Evolutionary conservation across 2,113 vertebrate species (phyloP).

Genomic region (Catharus minimus): DNA sequence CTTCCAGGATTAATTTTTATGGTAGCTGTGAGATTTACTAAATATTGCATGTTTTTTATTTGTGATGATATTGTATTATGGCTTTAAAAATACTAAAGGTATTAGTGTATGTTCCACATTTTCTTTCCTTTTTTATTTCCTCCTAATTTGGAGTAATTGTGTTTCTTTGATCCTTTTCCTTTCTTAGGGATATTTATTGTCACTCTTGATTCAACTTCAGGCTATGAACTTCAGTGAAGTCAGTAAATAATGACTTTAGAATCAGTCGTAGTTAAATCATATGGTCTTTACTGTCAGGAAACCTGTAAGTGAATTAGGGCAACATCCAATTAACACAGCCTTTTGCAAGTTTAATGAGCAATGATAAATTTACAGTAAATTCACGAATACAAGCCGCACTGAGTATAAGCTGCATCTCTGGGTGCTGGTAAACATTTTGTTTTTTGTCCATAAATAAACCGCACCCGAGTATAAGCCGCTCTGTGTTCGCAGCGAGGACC

Average conservation of each 20-base stretch:
- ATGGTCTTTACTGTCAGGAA: constrained; percentile 48
- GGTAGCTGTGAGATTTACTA: not conserved
- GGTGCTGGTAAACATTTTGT: too few relatives aligned
- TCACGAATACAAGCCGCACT: too few relatives aligned
- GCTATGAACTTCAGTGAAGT: constrained; percentile 14
- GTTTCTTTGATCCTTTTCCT: not conserved
- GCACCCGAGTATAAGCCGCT: too few relatives aligned
- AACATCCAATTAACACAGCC: constrained; percentile 74
- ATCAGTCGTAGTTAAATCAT: constrained; percentile 53
- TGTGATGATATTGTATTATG: not conserved
- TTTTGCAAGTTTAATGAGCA: constrained; percentile 75
- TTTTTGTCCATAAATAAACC: too few relatives aligned
- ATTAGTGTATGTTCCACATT: not conserved
- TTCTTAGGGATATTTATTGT: not conserved
- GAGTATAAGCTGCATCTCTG: too few relatives aligned
- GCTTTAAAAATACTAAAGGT: not conserved
- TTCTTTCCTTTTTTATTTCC: not conserved
- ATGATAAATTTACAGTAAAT: constrained; percentile 68
- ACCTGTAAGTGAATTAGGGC: constrained; percentile 64
- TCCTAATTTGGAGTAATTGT: not conserved
- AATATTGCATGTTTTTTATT: not conserved
- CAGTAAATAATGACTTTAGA: constrained; percentile 38
- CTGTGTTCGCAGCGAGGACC: too few relatives aligned
- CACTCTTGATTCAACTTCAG: not conserved
- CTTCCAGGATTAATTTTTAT: not conserved